phyloP scores from a whole-genome alignment of 2,888 invertebrate species.

The Nesidiocoris tenuis region DNA sequence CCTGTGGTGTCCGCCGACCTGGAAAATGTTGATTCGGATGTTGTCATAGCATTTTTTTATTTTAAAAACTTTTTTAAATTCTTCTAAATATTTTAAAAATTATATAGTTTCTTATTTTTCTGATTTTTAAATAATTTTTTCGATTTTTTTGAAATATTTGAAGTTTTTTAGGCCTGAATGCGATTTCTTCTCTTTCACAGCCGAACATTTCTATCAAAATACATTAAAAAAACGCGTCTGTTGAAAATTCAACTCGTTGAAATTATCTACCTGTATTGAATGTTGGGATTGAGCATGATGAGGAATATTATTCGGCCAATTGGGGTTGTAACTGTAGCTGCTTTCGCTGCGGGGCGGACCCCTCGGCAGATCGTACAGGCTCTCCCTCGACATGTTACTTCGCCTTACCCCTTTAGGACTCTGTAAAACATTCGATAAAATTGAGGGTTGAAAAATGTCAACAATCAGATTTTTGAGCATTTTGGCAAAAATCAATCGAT shows the following conservation, averaged over 20 bases:
- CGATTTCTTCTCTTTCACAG: too few relatives aligned
- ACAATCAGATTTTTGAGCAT: too few relatives aligned
- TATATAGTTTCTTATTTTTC: too few relatives aligned
- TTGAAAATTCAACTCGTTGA: neutral
- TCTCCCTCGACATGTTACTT: conserved; percentile 46
- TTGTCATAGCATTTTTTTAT: too few relatives aligned
- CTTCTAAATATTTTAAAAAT: too few relatives aligned
- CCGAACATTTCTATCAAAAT: too few relatives aligned
- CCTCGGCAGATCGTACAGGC: conserved; percentile 46
- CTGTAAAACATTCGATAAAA: conserved; percentile 34
- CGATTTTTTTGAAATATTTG: neutral
- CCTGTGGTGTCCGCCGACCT: conserved; percentile 40
- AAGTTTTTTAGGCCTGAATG: neutral
- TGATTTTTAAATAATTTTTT: too few relatives aligned
- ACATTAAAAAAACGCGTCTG: too few relatives aligned
- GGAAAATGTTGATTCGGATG: neutral
- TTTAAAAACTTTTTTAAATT: too few relatives aligned
- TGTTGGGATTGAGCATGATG: conserved; percentile 47
- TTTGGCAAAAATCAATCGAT: too few relatives aligned
- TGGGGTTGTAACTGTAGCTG: conserved; percentile 46
- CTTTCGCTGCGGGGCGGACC: conserved; percentile 47
- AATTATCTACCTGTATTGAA: conserved; percentile 44
- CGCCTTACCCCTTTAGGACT: conserved; percentile 45
- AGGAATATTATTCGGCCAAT: conserved; percentile 42
- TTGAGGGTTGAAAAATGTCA: too few relatives aligned